Base-by-base conservation (phyloP, 2,797 vertebrate species). In the Sebastes oblongus region DNA sequence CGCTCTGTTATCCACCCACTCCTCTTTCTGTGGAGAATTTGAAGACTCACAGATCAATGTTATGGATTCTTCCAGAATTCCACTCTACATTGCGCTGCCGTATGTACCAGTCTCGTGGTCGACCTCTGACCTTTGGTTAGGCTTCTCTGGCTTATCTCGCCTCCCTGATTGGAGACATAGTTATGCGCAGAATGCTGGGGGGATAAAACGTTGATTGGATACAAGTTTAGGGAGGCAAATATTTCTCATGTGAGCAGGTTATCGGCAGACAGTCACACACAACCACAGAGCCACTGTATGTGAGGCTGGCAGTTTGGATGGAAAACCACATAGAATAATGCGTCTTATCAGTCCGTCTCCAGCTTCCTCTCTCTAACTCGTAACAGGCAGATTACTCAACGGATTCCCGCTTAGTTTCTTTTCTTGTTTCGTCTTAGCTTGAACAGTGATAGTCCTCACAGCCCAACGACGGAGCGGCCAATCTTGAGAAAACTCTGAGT, bases 301-400 rank as follows among this genome's bases (percentile, higher is more conserved):
- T 8, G 59, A 74, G 36, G 50, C 11, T 72, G 82, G 70, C 89
- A 74, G 90, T 88, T 89, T 14, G 50, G 22, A 29, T 66, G 72
- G 24, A 73, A 89, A 89, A 85, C 78, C 80, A 66, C 72, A 58
- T 0, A 2, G 36, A 80, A 27, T 39, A 61, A 30, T 6, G 34
- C 3, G 1, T 66, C 56, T 89, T 94, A 92, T 93, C 89, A 80
- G 62, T n/a, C 70, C 1, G 58, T 7, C 58, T 79, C 62, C 83
- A 82, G 81, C 85, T 92, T 92, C 90, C 89, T 87, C 73, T 75
- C 32, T 68, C 18, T 3, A 12, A 22, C 50, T 30, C 2, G 2
- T 14, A 72, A 55, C 82, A 12, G 34, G 7, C 29, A 2, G 11
- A 54, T 84, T 30, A 66, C 76, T 71, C 61, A 81, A 70, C 61